These are phyloP conservation scores for Pseudochirops corinnae DNA, from an alignment of 2,797 vertebrate species.

Conservation along the genomic window DNA sequence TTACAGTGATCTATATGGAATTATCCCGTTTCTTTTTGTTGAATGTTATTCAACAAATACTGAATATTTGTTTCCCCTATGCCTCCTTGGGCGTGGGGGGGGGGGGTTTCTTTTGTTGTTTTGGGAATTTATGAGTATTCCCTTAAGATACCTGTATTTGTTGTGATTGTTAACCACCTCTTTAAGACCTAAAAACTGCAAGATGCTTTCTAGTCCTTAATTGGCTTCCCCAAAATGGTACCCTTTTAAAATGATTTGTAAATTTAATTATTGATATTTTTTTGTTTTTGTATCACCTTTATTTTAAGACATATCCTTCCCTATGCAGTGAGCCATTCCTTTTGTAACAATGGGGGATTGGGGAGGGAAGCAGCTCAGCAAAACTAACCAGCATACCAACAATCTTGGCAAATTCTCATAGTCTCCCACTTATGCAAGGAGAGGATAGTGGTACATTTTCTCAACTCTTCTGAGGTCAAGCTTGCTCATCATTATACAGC, in stretches of 20 bases:
- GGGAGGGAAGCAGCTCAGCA: neutral
- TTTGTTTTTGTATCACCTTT: neutral
- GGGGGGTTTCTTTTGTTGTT: conserved; percentile 4
- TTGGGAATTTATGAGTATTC: neutral
- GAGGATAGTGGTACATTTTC: neutral
- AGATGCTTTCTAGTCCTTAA: neutral
- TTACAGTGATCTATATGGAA: neutral
- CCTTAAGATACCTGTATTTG: neutral
- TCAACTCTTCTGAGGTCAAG: neutral
- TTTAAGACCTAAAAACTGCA: neutral
- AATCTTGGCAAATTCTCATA: neutral
- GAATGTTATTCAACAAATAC: neutral
- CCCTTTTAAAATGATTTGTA: neutral
- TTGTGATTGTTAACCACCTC: neutral
- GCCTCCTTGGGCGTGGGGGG: neutral
- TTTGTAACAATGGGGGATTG: neutral
- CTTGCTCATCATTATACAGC: neutral
- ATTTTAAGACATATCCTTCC: neutral
- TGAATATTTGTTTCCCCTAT: neutral
- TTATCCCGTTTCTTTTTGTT: neutral
- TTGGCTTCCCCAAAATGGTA: neutral
- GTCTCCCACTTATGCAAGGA: neutral
- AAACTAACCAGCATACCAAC: neutral
- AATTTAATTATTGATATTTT: neutral
- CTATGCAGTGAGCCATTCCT: neutral